Percentiles rank a stretch among this genome's conserved stretches.
Conservation (phyloP, 37 sponge, comb jelly and placozoan genomes). For the Beroe forskalii region DNA sequence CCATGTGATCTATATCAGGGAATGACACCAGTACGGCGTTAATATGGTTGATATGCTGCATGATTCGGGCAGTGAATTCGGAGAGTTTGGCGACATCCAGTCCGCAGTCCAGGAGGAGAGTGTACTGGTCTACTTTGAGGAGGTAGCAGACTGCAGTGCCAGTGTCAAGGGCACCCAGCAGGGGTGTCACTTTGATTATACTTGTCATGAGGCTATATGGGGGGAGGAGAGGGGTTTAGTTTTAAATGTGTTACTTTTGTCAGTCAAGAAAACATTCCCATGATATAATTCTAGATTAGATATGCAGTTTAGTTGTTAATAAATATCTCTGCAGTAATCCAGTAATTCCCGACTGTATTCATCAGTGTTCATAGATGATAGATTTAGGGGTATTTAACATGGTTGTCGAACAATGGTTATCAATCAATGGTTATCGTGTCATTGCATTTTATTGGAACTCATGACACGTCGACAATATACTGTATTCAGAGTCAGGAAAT, state of each 20-base stretch:
- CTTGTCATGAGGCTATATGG: constrained; percentile 71
- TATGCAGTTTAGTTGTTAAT: too few species aligned
- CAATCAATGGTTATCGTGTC: too few species aligned
- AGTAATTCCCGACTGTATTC: too few species aligned
- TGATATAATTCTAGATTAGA: too few species aligned
- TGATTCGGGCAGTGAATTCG: constrained; percentile 75
- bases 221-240: not conserved
- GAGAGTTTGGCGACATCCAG: constrained; percentile 81
- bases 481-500: too few species aligned
- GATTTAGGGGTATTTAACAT: too few species aligned
- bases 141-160: constrained; percentile 51
- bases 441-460: too few species aligned
- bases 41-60: constrained; percentile 69
- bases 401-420: too few species aligned
- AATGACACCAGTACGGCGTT: constrained; percentile 77
- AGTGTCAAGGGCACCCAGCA: constrained; percentile 85
- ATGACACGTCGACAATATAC: too few species aligned
- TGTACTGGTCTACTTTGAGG: constrained; percentile 84
- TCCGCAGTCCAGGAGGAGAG: constrained; percentile 97
- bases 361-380: too few species aligned
- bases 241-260: not conserved
- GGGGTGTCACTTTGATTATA: constrained; percentile 90
- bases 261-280: too few species aligned
- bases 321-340: too few species aligned
- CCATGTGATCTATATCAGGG: constrained; percentile 90